These are phyloP conservation scores for Chrysochloris asiatica DNA, from an alignment of 2,113 vertebrate species.

Conservation along the genomic window DNA sequence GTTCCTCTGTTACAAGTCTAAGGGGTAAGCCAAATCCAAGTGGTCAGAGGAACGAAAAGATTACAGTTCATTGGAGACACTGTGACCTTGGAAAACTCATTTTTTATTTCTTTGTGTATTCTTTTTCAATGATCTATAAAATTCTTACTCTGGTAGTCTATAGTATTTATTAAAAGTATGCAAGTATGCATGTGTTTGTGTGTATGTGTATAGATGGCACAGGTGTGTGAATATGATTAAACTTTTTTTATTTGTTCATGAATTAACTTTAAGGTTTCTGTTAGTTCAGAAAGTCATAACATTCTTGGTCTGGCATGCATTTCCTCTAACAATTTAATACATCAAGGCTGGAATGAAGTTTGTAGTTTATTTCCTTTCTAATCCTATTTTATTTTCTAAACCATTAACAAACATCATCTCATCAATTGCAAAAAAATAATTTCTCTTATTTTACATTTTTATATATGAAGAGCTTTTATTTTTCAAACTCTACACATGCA, in stretches of 20 bases:
- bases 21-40: not conserved
- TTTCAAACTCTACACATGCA: slow-evolving; percentile 72
- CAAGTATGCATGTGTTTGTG: not conserved
- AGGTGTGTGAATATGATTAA: not conserved
- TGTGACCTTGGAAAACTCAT: not conserved
- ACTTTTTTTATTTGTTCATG: not conserved
- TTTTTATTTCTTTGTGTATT: not conserved
- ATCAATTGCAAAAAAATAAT: slow-evolving; percentile 71
- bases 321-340: slow-evolving; percentile 51
- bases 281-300: slow-evolving; percentile 40
- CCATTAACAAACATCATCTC: slow-evolving; percentile 74
- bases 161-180: not conserved
- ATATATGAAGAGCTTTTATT: slow-evolving; percentile 68
- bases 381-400: slow-evolving; percentile 67
- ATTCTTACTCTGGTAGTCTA: not conserved
- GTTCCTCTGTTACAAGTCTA: not conserved
- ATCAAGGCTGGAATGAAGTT: slow-evolving; percentile 31
- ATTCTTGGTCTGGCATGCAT: not conserved
- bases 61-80: not conserved
- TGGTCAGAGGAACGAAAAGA: not conserved
- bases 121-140: not conserved
- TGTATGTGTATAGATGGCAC: not conserved
- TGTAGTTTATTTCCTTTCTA: slow-evolving; percentile 47
- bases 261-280: slow-evolving; percentile 40
- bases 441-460: slow-evolving; percentile 66